Conservation (phyloP, 2,888 invertebrate species). For the Sminthurides aquaticus region DNA sequence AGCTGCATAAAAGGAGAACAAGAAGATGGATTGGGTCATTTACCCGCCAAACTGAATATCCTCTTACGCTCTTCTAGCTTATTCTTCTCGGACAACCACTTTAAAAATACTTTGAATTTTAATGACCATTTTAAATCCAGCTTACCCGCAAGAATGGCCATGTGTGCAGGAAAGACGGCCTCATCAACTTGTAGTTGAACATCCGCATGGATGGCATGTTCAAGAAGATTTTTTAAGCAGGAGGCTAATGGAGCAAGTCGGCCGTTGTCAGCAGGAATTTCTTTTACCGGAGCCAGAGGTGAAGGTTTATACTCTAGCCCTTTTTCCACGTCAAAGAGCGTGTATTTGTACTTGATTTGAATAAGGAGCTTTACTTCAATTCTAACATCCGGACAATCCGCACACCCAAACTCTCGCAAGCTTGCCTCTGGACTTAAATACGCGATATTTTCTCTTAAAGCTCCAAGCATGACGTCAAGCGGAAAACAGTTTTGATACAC, state of each 20-base stretch:
- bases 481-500: constrained; percentile 20
- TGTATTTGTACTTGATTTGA: constrained; percentile 19
- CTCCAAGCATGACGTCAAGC: background rate
- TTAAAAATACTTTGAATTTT: no score
- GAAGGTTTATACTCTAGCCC: background rate
- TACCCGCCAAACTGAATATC: no score
- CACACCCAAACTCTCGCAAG: background rate
- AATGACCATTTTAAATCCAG: background rate
- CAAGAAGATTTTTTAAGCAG: constrained; percentile 13
- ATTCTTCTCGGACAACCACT: background rate
- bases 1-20: constrained; percentile 10
- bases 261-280: background rate
- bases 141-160: constrained; percentile 16
- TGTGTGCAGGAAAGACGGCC: constrained; percentile 15
- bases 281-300: background rate
- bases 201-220: constrained; percentile 15
- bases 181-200: constrained; percentile 19
- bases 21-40: no score
- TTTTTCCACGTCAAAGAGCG: background rate
- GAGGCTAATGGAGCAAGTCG: background rate
- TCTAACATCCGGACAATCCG: background rate
- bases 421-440: constrained; percentile 2
- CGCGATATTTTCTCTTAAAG: constrained; percentile 15
- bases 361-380: constrained; percentile 14
- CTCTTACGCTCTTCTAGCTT: background rate